Conservation (phyloP, 2,797 vertebrate species). For the Hemitrygon akajei region DNA sequence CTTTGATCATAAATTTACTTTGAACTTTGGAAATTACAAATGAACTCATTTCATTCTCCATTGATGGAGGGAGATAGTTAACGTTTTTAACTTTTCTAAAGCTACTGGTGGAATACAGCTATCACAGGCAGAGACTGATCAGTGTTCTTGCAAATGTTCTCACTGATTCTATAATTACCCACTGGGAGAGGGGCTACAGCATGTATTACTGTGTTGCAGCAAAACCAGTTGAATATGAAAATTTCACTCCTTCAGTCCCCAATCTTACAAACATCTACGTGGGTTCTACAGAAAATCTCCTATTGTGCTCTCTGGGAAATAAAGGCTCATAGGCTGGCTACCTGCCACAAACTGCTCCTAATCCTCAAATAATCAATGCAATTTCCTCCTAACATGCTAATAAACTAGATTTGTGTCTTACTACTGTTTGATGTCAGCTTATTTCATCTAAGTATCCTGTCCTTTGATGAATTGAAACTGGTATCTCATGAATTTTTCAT, state of each 20-base stretch:
- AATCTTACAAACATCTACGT: not conserved
- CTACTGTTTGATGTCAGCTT: constrained; percentile 52
- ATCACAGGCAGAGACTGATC: no score
- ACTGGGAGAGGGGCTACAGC: no score
- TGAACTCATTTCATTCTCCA: not conserved
- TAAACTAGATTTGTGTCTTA: constrained; percentile 47
- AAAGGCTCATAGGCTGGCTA: not conserved
- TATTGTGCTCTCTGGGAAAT: not conserved
- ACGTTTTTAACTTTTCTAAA: not conserved
- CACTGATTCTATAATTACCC: no score
- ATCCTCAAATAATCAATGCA: constrained; percentile 10
- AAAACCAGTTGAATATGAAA: not conserved
- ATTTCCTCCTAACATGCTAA: constrained; percentile 43
- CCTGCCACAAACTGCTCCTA: not conserved
- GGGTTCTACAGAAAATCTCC: not conserved
- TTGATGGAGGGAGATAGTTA: not conserved
- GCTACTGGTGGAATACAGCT: not conserved
- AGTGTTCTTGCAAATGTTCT: no score
- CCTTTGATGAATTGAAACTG: constrained; percentile 52
- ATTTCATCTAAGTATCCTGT: constrained; percentile 50
- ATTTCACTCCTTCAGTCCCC: not conserved
- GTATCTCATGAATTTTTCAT: constrained; percentile 59
- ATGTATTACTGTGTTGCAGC: no score
- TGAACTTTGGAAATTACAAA: not conserved
- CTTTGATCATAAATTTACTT: no score